phyloP scores from a whole-genome alignment of 2,888 invertebrate genomes.

The Drosophila fulvimacula region DNA sequence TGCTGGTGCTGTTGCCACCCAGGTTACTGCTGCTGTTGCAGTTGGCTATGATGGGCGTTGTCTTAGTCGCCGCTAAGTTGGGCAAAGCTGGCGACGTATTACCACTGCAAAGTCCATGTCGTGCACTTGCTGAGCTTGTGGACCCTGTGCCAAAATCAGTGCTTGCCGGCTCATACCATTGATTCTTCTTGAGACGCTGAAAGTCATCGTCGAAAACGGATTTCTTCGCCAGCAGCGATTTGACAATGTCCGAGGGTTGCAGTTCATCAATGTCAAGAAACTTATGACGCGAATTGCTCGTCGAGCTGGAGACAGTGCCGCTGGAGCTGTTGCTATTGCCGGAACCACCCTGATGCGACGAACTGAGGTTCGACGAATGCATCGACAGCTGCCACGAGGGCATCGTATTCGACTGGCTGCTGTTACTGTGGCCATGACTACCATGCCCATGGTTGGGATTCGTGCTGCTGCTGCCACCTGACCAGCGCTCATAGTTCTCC shows the following conservation, averaged over 20 bases:
- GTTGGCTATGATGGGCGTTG: conserved; percentile 64
- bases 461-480: conserved; percentile 85
- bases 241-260: conserved; percentile 97
- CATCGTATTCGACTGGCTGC: conserved; percentile 75
- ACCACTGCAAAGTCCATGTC: conserved; percentile 62
- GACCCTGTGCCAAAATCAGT: conserved; percentile 56
- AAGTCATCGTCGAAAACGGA: conserved; percentile 98
- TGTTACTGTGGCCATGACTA: conserved; percentile 38
- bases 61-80: conserved; percentile 83
- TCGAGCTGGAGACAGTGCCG: conserved; percentile 86
- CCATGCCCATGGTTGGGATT: conserved; percentile 84
- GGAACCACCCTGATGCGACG: conserved; percentile 55
- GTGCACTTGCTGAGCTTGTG: conserved; percentile 20
- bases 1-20: conserved; percentile 34
- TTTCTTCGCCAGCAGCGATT: conserved; percentile 94
- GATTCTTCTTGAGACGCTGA: conserved; percentile 94
- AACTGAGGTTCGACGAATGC: conserved; percentile 58
- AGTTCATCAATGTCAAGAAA: conserved; percentile 92
- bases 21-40: conserved; percentile 41
- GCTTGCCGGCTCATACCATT: conserved; percentile 89
- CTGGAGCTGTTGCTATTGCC: conserved; percentile 79
- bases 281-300: conserved; percentile 88
- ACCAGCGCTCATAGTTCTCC: conserved; percentile 97
- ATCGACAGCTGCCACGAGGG: conserved; percentile 81
- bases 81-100: conserved; percentile 83